Conservation (phyloP, 2,113 vertebrate genomes). For the Mesembrinibis cayennensis region DNA sequence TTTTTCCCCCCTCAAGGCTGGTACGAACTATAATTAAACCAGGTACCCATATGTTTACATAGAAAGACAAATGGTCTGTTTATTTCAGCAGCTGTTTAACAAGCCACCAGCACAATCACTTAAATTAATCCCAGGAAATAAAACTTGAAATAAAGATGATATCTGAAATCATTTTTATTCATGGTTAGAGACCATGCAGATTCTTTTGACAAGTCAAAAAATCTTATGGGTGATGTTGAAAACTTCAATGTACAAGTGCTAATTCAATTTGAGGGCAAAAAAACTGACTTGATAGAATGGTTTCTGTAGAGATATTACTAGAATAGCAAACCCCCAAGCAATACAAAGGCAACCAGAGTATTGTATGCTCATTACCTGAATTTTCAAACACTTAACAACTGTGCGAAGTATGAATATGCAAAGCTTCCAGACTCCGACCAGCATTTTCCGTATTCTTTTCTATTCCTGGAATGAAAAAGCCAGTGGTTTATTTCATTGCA, state of each 20-base stretch:
- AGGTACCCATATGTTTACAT: neutral
- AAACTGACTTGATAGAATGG: conserved; percentile 46
- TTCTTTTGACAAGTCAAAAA: conserved; percentile 77
- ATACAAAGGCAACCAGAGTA: conserved; percentile 63
- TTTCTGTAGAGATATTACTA: conserved; percentile 56
- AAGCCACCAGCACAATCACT: conserved; percentile 62
- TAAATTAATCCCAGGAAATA: conserved; percentile 77
- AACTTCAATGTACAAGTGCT: conserved; percentile 71
- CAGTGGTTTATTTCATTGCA: neutral
- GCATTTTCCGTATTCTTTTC: neutral
- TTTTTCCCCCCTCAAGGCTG: neutral
- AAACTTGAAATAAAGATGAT: conserved; percentile 69
- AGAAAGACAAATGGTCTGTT: conserved; percentile 47
- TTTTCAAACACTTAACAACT: conserved; percentile 67
- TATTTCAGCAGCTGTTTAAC: conserved; percentile 58
- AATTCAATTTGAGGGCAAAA: conserved; percentile 56
- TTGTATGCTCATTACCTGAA: conserved; percentile 67
- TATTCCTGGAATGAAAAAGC: conserved; percentile 4
- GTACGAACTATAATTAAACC: neutral
- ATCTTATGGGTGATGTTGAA: conserved; percentile 77
- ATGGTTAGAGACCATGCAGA: conserved; percentile 70
- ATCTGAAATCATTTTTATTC: conserved; percentile 79
- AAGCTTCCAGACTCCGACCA: conserved; percentile 50
- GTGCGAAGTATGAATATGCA: conserved; percentile 70
- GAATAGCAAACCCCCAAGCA: conserved; percentile 70